phyloP scores from a whole-genome alignment of 2,797 vertebrate species.

The Gallirallus australis region DNA sequence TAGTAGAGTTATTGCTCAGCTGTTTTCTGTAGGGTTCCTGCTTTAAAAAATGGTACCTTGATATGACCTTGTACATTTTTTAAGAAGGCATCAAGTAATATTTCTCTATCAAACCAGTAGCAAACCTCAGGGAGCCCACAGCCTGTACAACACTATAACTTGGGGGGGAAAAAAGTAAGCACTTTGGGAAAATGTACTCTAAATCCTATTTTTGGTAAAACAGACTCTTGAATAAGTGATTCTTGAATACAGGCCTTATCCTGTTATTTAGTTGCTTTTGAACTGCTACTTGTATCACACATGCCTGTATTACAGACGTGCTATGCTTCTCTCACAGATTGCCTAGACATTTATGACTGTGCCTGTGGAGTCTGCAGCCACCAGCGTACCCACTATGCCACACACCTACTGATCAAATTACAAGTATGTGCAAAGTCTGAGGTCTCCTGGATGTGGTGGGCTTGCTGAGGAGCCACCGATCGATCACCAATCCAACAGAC shows the following conservation, averaged over 20 bases:
- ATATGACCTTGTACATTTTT: neutral
- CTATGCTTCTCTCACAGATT: neutral
- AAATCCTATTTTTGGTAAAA: neutral
- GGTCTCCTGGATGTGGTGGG: neutral
- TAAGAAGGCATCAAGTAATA: neutral
- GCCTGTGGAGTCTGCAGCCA: neutral
- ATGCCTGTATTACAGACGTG: accelerated
- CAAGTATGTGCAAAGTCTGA: neutral
- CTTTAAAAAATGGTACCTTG: neutral
- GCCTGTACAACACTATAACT: neutral
- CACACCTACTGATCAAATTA: neutral
- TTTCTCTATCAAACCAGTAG: neutral
- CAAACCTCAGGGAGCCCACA: neutral
- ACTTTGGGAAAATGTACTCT: neutral
- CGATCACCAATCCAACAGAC: neutral
- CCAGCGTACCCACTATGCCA: neutral
- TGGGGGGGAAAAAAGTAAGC: neutral
- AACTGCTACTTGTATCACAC: neutral
- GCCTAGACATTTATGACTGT: neutral
- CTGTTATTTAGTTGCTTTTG: neutral
- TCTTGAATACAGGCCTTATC: neutral
- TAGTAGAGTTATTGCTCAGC: neutral
- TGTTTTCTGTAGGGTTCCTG: neutral
- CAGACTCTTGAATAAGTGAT: neutral
- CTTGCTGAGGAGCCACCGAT: neutral